Evolutionary conservation across 2,888 invertebrate genomes (phyloP), one percentile per base, ranked within the genome.

Genomic region (Caenorhabditis becei): DNA sequence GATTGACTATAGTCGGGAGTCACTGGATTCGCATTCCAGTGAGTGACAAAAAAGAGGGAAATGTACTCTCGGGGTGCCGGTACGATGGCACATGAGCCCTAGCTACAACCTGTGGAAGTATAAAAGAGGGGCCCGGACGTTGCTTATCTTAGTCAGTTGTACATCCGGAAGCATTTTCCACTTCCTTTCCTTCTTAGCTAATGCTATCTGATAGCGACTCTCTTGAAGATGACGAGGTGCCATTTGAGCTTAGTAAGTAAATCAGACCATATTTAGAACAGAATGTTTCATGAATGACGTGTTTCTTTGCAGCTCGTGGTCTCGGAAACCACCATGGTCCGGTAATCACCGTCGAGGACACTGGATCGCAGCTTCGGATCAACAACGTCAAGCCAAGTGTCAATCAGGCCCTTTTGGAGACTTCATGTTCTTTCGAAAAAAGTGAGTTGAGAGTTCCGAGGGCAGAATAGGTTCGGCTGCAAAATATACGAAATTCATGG

Each of bases 1-100:
- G 14, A 87, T 90, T 41, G 90, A 90, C 77, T 89, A 86, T 72
- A 89, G 89, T 61, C 80, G 89, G 28, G 90, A 90, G 51, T 90
- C 90, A 10, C 63, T 90, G 47, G 90, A 90, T 61, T 86, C 85
- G 54, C 74, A 74, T 53, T 84, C 86, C 32, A 79, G 89, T 87
- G 67, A 61, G 84, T 72, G 32, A 20, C 53, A 54, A 63, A 53
- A 53, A 66, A 23, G 14, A 24, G 20, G 5, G 16, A 7, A 47
- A 61, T 59, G 49, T 53, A 51, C 51, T 63, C 20, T 32, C 10
- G 24, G 32, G 44, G 0, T 23, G 7, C 8, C 2, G 26, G 26
- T 71, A 72, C 63, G 54, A 62, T 63, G 32, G 18, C 28, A 35
- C 37, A 37, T 4, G n/a, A 14, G 20, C 7, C 3, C 20, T 18